These are phyloP conservation scores for Anabas testudineus DNA, from an alignment of 2,797 vertebrate genomes.

Conservation along the genomic window DNA sequence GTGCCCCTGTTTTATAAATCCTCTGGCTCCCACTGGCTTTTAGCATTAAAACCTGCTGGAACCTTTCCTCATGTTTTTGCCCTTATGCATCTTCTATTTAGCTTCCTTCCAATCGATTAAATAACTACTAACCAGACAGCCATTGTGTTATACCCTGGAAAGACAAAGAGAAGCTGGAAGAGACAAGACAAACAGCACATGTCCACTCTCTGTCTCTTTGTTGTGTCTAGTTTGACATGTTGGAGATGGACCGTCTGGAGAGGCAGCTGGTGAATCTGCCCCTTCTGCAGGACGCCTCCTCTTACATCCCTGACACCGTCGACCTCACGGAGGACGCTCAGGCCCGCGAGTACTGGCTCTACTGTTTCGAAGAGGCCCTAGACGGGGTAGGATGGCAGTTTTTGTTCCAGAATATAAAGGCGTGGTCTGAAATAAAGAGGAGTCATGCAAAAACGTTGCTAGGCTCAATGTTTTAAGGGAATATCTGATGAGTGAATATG, in stretches of 20 bases:
- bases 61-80: not conserved
- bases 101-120: not conserved
- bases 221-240: slow-evolving; percentile 91
- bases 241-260: slow-evolving; percentile 98
- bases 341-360: slow-evolving; percentile 97
- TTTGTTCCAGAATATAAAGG: not conserved
- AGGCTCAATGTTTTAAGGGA: not conserved
- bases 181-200: not conserved
- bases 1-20: slow-evolving; percentile 22
- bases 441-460: too few species aligned
- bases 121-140: slow-evolving; percentile 7
- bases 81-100: not conserved
- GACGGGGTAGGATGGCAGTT: slow-evolving; percentile 87
- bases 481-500: too few species aligned
- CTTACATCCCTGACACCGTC: slow-evolving; percentile 95
- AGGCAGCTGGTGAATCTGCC: slow-evolving; percentile 94
- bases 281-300: slow-evolving; percentile 91
- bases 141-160: not conserved
- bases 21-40: slow-evolving; percentile 20
- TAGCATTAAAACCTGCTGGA: slow-evolving; percentile 27
- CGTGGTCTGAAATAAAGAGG: not conserved
- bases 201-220: slow-evolving; percentile 12
- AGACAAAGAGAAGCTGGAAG: not conserved
- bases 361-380: slow-evolving; percentile 96
- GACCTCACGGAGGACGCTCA: slow-evolving; percentile 93